Evolutionary conservation across 2,888 invertebrate species (phyloP).

Genomic region (Amorpha juglandis): DNA sequence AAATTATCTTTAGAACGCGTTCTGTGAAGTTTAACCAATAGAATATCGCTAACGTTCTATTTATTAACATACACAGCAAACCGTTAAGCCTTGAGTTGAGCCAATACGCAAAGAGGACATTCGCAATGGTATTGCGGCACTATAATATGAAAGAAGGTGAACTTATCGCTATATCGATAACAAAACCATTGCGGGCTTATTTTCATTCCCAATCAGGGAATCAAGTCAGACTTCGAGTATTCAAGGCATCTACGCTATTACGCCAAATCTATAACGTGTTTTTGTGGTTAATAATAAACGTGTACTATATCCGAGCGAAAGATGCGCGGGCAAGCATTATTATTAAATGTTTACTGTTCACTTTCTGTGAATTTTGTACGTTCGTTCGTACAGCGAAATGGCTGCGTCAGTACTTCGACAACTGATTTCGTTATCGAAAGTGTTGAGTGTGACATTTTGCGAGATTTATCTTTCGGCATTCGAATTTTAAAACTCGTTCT

Average conservation of each 20-base stretch:
- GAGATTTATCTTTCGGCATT: conserved; percentile 27
- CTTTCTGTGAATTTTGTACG: conserved; percentile 35
- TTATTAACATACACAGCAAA: too few species aligned
- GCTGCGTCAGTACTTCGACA: conserved; percentile 18
- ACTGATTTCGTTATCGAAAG: conserved; percentile 26
- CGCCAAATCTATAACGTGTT: not conserved
- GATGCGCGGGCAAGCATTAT: conserved; percentile 51
- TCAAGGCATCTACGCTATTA: not conserved
- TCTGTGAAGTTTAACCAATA: not conserved
- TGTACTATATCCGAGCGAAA: conserved; percentile 28
- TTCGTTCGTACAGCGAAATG: conserved; percentile 18
- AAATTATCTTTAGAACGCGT: not conserved
- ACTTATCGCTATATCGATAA: too few species aligned
- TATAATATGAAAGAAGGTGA: too few species aligned
- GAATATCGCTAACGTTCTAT: not conserved
- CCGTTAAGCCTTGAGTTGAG: too few species aligned
- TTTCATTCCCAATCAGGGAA: not conserved
- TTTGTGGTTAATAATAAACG: not conserved
- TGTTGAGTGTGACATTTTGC: conserved; percentile 22
- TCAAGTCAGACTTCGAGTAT: not conserved
- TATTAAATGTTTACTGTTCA: conserved; percentile 52
- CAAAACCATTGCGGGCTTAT: not conserved
- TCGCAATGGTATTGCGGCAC: too few species aligned
- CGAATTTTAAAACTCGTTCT: conserved; percentile 16
- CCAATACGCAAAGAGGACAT: too few species aligned